These are phyloP conservation scores for Plodia interpunctella DNA, from an alignment of 1,140 invertebrate genomes.

Conservation along the genomic window DNA sequence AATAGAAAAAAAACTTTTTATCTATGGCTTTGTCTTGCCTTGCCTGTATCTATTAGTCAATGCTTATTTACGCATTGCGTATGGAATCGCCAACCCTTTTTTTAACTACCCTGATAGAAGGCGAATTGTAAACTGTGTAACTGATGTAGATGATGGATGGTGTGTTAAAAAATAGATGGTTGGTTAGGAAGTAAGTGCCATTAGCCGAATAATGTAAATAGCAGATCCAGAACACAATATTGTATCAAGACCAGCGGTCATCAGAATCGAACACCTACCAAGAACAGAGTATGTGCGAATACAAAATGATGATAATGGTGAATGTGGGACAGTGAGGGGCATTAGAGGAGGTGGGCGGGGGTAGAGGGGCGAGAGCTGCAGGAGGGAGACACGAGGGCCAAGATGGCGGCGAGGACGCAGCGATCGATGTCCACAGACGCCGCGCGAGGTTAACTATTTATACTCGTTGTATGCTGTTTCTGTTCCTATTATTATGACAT, in stretches of 20 bases:
- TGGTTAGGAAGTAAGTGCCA: too few relatives aligned
- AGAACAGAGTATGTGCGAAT: constrained; percentile 44
- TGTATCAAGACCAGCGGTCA: neutral
- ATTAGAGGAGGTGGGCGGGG: constrained; percentile 45
- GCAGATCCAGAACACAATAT: neutral
- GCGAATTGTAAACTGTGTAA: too few relatives aligned
- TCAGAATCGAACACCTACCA: neutral
- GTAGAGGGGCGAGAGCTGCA: constrained; percentile 47
- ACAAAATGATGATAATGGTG: constrained; percentile 52
- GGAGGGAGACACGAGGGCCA: constrained; percentile 68
- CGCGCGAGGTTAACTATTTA: constrained; percentile 68
- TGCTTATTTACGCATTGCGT: too few relatives aligned
- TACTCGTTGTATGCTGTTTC: constrained; percentile 63
- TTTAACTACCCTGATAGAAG: too few relatives aligned
- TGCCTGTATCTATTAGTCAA: too few relatives aligned
- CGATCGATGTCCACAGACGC: constrained; percentile 74
- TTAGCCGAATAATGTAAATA: too few relatives aligned
- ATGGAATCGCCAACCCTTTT: too few relatives aligned
- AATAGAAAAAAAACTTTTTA: too few relatives aligned
- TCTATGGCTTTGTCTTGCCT: too few relatives aligned
- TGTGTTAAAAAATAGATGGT: too few relatives aligned
- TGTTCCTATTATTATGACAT: constrained; percentile 36
- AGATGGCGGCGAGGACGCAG: constrained; percentile 71
- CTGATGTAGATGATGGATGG: too few relatives aligned
- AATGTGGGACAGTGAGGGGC: constrained; percentile 70